These are phyloP conservation scores for Podiceps cristatus DNA, from an alignment of 2,113 vertebrate genomes.

Conservation along the genomic window DNA sequence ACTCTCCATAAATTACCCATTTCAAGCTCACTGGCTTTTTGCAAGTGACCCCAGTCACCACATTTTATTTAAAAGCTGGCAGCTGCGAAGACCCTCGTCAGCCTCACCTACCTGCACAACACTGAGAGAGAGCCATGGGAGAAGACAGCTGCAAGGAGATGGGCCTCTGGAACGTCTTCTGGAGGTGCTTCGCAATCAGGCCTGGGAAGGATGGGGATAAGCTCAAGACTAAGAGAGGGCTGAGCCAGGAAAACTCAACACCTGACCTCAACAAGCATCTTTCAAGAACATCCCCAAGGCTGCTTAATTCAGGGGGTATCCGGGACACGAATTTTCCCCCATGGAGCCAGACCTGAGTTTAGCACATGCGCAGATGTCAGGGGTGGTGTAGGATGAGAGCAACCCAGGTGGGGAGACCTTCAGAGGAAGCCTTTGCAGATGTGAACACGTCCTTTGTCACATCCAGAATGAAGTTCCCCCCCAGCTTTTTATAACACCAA, in stretches of 20 bases:
- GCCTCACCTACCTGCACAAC: constrained; percentile 59
- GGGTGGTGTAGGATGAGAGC: not conserved
- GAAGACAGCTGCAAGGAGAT: constrained; percentile 72
- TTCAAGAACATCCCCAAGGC: not conserved
- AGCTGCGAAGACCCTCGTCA: not conserved
- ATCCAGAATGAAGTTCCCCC: not conserved
- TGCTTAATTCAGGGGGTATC: not conserved
- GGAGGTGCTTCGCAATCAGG: constrained; percentile 64
- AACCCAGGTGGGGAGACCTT: not conserved
- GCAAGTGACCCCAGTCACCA: not conserved
- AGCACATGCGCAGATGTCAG: not conserved
- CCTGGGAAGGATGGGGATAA: constrained; percentile 36
- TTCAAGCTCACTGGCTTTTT: not conserved
- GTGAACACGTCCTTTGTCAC: not conserved
- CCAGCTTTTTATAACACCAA: not conserved
- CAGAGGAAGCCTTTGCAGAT: not conserved
- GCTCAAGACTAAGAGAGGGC: not conserved
- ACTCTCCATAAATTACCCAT: not conserved
- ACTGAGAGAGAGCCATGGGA: constrained; percentile 61
- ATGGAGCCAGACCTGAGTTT: not conserved
- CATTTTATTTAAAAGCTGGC: not conserved
- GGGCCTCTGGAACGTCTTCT: constrained; percentile 66
- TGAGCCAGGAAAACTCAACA: not conserved
- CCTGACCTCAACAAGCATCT: not conserved
- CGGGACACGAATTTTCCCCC: not conserved